phyloP scores from a whole-genome alignment of 2,113 vertebrate genomes.

The Crotalus helleri region DNA sequence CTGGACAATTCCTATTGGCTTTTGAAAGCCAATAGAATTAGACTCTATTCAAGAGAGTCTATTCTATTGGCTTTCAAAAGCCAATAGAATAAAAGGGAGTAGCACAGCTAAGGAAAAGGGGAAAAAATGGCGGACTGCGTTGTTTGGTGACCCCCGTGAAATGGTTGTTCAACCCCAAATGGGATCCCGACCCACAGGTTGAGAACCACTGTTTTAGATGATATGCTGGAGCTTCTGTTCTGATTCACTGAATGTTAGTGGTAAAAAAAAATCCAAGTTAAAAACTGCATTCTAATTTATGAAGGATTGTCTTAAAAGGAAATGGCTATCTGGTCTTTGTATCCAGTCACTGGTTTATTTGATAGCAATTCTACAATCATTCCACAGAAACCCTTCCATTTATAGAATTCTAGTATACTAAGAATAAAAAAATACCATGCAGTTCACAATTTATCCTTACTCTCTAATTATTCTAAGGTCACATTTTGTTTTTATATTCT shows the following conservation, averaged over 20 bases:
- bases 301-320: neutral
- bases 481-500: slow-evolving; percentile 7
- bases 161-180: no score
- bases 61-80: no score
- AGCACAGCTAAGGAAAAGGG: no score
- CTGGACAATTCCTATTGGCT: no score
- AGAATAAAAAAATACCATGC: no score
- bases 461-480: fast-evolving
- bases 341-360: neutral
- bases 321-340: neutral
- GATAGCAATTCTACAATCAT: neutral
- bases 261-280: neutral
- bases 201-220: neutral
- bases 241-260: neutral
- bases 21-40: no score
- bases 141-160: no score
- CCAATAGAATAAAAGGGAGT: no score
- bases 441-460: neutral
- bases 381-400: neutral
- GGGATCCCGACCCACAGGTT: no score
- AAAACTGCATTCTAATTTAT: neutral
- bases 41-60: no score
- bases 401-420: neutral
- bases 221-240: neutral
- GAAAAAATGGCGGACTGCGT: no score